Evolutionary conservation across 2,888 invertebrate genomes (phyloP), one percentile per base, ranked within the genome.

Genomic region (Epinotia bilunana): DNA sequence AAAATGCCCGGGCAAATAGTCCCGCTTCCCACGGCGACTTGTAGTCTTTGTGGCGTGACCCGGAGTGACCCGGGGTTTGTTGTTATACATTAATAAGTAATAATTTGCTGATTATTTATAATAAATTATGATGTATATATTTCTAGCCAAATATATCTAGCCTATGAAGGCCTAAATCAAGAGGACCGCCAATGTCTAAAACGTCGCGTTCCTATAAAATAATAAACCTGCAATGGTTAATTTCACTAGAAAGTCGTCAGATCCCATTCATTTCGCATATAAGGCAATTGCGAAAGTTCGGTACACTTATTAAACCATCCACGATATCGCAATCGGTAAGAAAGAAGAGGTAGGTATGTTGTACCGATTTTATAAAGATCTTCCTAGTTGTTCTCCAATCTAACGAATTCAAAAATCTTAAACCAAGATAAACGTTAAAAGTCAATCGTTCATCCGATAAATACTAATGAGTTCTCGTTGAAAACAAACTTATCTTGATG

Each of bases 401-500:
- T 86, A 91, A 90, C 88, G 81, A 87, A 87, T 84, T 82, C 83
- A 85, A 88, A 90, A 88, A 86, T 87, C 79, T 75, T 81, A 28
- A 87, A 83, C 79, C 81, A 78, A 86, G 89, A 91, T 89, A 91
- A 87, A 87, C 83, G 80, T 87, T 84, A 88, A 88, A 89, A 89
- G 85, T 87, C 88, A 91, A 90, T 91, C 90, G 89, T 90, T 88
- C 87, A 89, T 88, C 83, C 84, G 91, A 92, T 92, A 91, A 86
- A 80, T 83, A 87, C 87, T 91, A 92, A 93, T 92, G 91, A 92
- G 87, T 87, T 85, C 86, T 88, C 87, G 86, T 89, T 89, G 90
- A 88, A 89, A 90, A 89, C 90, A 90, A 88, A 91, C 90, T 89
- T 90, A 92, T 92, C 91, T 92, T 89, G 92, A 92, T 92, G 91